Conservation (phyloP, 2,797 vertebrate genomes). For the Crocodylus rhombifer region DNA sequence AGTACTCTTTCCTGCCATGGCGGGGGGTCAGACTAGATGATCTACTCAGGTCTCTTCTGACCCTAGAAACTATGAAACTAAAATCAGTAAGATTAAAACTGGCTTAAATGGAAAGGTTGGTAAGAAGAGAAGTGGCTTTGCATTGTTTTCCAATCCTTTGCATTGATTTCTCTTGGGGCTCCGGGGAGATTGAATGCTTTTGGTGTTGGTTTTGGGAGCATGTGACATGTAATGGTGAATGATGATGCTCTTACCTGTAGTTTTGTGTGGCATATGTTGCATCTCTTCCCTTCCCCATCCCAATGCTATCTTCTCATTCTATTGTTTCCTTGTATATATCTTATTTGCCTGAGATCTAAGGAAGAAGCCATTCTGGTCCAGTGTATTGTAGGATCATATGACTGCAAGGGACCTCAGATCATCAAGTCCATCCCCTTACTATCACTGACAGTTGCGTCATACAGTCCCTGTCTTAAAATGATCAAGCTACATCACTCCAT, state of each 20-base stretch:
- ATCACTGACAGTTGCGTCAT: too few species aligned
- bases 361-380: neutral
- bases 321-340: neutral
- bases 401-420: neutral
- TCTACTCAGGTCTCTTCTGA: too few species aligned
- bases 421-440: too few species aligned
- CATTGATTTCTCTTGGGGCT: neutral
- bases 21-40: too few species aligned
- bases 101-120: too few species aligned
- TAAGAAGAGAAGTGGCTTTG: neutral
- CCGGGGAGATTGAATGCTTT: constrained; percentile 17
- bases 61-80: too few species aligned
- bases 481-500: neutral
- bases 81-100: too few species aligned
- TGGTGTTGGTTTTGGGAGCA: constrained; percentile 25
- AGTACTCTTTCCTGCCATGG: too few species aligned
- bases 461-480: too few species aligned
- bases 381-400: neutral
- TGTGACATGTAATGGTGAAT: neutral
- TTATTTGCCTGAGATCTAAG: neutral
- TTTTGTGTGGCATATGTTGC: neutral
- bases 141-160: neutral
- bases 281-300: neutral
- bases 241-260: neutral
- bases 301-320: neutral